Base-by-base conservation (phyloP, 1,140 invertebrate species). In the Teleogryllus occipitalis region DNA sequence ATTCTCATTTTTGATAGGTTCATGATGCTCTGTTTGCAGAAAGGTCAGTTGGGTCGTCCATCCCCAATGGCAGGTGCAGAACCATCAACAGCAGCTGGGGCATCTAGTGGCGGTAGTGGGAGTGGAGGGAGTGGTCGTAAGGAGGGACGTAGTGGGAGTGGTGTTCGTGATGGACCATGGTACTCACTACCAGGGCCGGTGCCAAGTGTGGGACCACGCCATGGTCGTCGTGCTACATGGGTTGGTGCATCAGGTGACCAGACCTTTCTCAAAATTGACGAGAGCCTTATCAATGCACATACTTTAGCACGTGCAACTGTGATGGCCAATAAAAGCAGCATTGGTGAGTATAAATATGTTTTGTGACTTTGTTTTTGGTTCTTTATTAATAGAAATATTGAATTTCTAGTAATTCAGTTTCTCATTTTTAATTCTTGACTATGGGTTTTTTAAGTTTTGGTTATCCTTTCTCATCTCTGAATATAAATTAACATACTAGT, bases 221-320 rank as follows among this genome's bases (percentile, higher is more conserved):
- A 91, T 88, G 93, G 92, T 8, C 91, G 95, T 82, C 91, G 94
- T 84, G 97, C 96, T 0, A 96, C 95, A 6, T 98, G 96, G 96
- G 91, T 99, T 47, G 93, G 94, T 5, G 97, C 97, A 22, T 96
- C 95, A 48, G 96, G 95, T 0, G 97, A 99, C 88, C 95, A 97
- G 85, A 99, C 97, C 6, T 98, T 96, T 83, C 88, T 99, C 21
- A 96, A 97, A 86, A 91, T 97, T 74, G 97, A 98, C 83, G 96
- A 98, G 86, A 92, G 92, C 54, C 87, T 97, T 10, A 96, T 99
- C 76, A 98, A 97, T 86, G 93, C 94, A 5, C 91, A 95, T 79
- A 95, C 92, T 83, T 89, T 98, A 72, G 90, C 93, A 74, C 92
- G 93, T 83, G 94, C 96, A 47, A 95, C 94, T 80, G 92, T 98